Conservation (phyloP, 30 jellyfish, hydroid and myxozoan species). For the Turritopsis rubra region DNA sequence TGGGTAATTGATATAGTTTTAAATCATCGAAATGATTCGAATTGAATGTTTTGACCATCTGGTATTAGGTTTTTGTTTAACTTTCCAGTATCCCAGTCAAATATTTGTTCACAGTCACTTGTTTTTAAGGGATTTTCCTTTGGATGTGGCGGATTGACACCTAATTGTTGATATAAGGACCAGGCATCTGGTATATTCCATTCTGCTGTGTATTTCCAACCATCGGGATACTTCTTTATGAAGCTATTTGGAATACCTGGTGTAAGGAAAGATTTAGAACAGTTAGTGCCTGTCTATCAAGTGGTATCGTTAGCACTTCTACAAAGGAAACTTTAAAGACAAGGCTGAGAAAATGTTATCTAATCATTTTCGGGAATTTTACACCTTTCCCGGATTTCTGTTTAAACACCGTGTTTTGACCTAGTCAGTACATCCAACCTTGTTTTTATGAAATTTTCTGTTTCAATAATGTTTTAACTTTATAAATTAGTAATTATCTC, state of each 20-base stretch:
- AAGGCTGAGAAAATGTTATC: too few species aligned
- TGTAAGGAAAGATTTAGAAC: background rate
- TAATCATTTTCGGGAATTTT: too few species aligned
- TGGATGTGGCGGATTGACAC: background rate
- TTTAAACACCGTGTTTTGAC: too few species aligned
- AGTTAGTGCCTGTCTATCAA: background rate
- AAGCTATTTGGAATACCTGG: background rate
- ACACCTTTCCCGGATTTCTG: too few species aligned
- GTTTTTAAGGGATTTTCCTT: background rate
- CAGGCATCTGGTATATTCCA: background rate
- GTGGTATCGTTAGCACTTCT: too few species aligned
- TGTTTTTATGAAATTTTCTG: too few species aligned
- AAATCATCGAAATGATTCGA: background rate
- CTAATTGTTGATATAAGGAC: background rate
- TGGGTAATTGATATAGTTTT: background rate
- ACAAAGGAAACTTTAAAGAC: too few species aligned
- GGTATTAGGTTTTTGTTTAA: background rate
- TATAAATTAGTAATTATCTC: too few species aligned
- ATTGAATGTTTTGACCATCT: background rate
- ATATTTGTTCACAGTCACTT: background rate
- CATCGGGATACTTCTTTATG: background rate
- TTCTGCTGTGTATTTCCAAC: background rate
- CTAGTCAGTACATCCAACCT: too few species aligned
- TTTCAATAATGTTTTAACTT: too few species aligned
- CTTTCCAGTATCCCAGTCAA: background rate